Base-by-base conservation (phyloP, 2,888 invertebrate species). In the Linnaemya vulpina region DNA sequence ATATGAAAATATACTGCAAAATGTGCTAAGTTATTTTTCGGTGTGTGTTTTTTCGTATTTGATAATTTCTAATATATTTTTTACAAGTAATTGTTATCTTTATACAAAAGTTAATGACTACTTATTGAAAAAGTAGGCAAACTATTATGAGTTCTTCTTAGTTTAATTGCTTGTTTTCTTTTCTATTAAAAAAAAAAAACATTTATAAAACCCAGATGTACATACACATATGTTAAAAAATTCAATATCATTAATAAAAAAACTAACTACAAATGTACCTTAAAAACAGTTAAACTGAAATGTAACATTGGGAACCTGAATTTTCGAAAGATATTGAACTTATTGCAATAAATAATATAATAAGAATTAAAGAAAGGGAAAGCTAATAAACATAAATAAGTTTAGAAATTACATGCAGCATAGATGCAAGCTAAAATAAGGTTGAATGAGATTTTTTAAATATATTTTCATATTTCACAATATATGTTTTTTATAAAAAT, bases 241-340 rank as follows among this genome's bases (percentile, higher is more conserved):
- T 30, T 25, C 46, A n/a, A n/a, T 9, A 43, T 30, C 35, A 46
- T 5, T 15, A 62, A 25, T 20, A 53, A 58, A 63, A 65, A 43
- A 65, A n/a, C 13, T 38, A 62, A 86, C 79, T 86, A 80, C 83
- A 83, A 79, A 83, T 77, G 86, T 86, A 83, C 86, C 86, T 83
- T 83, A 80, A 73, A 71, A 62, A 65, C 85, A 82, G 85, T 85
- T n/a, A 85, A 85, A 85, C 85, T 83, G 82, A 83, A 63, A 63
- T 62, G 79, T 70, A 85, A 85, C 65, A 86, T 83, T 79, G 79
- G 74, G 83, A 86, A 86, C 83, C 86, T 83, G 83, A 79, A 79
- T 51, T 77, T 80, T 86, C 60, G 79, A 76, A 75, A 79, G 71
- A 73, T 73, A 73, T 83, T 68, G 85, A 82, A 85, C 78, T 75